Conservation (phyloP, 2,113 vertebrate species). For the Myotis brandtii region DNA sequence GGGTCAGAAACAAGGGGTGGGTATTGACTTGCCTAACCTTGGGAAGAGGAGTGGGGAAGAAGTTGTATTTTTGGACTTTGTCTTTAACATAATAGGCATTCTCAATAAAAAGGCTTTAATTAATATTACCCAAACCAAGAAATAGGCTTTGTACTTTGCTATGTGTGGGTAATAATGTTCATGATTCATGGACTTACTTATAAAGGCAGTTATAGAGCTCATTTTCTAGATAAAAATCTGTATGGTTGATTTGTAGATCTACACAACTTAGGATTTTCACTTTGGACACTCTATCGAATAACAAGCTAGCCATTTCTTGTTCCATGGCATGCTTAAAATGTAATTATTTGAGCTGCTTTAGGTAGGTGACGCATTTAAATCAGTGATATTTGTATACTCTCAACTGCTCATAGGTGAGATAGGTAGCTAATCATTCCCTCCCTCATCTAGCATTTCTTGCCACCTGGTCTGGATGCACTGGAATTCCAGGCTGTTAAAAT, state of each 20-base stretch:
- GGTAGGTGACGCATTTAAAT: background rate
- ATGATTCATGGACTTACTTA: slow-evolving; percentile 26
- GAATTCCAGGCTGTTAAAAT: slow-evolving; percentile 20
- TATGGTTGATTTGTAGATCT: slow-evolving; percentile 1
- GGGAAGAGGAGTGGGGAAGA: background rate
- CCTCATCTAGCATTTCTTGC: background rate
- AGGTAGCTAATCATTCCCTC: background rate
- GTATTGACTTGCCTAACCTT: slow-evolving; percentile 1
- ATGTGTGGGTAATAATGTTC: background rate
- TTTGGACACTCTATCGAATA: background rate
- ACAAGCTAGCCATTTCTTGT: background rate
- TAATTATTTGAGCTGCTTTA: slow-evolving; percentile 42
- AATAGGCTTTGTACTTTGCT: slow-evolving; percentile 23
- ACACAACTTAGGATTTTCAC: background rate
- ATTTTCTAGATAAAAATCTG: slow-evolving; percentile 28
- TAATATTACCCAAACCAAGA: slow-evolving; percentile 38
- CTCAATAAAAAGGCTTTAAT: slow-evolving; percentile 31
- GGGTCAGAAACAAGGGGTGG: background rate
- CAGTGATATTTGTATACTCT: slow-evolving; percentile 9
- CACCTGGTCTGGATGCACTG: background rate
- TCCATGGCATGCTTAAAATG: background rate
- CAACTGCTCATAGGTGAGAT: slow-evolving; percentile 2
- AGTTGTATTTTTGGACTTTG: background rate
- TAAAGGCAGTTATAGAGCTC: background rate
- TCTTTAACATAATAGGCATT: background rate